Conservation (phyloP, 30 jellyfish, hydroid and myxozoan species). For the Mastigias papua region DNA sequence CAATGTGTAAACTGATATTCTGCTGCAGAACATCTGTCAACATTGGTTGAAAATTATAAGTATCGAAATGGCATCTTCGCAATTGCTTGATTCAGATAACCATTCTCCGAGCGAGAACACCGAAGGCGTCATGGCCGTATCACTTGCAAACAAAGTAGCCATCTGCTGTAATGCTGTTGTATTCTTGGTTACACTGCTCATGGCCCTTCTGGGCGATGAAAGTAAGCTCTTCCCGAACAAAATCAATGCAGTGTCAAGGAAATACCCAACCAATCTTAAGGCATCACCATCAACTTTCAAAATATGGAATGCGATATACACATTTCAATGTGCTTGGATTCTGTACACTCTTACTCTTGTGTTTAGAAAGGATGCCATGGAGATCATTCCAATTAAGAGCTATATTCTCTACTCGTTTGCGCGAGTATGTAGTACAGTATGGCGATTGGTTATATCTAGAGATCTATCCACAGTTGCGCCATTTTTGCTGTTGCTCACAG, state of each 20-base stretch:
- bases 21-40: neutral
- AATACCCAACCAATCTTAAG: conserved; percentile 29
- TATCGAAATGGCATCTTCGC: neutral
- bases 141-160: conserved; percentile 15
- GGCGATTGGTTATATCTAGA: conserved; percentile 30
- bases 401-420: conserved; percentile 40
- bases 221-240: conserved; percentile 13
- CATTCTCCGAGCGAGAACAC: neutral
- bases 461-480: conserved; percentile 44
- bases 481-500: neutral
- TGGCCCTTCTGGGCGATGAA: conserved; percentile 40
- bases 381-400: conserved; percentile 31
- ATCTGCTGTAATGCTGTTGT: conserved; percentile 10
- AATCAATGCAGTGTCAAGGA: conserved; percentile 11
- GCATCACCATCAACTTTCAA: conserved; percentile 45
- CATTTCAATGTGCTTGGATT: conserved; percentile 71
- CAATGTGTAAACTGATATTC: neutral
- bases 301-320: conserved; percentile 77
- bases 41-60: neutral
- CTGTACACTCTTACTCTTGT: conserved; percentile 62
- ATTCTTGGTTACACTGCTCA: conserved; percentile 20
- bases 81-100: neutral
- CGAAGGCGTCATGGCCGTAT: conserved; percentile 31
- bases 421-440: conserved; percentile 30
- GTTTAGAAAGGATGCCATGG: conserved; percentile 27